phyloP scores from a whole-genome alignment of 2,113 vertebrate species.

The Leptobrachium ailaonicum region DNA sequence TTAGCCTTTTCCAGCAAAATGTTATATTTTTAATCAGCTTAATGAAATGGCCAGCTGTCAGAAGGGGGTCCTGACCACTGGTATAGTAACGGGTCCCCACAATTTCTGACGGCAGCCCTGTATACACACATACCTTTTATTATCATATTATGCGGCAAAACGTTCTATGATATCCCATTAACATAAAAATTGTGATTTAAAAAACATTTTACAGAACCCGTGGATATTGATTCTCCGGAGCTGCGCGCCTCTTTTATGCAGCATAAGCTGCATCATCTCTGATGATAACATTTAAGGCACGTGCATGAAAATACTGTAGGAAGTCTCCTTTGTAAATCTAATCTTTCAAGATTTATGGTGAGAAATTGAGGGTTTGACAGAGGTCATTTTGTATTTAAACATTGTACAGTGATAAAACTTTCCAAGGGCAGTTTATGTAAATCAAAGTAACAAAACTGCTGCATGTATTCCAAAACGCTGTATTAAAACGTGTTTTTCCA shows the following conservation, averaged over 20 bases:
- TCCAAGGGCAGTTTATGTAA: constrained; percentile 30
- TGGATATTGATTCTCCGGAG: background rate
- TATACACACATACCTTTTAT: too few species aligned
- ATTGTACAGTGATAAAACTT: constrained; percentile 14
- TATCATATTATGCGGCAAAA: background rate
- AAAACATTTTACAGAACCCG: background rate
- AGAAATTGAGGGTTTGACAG: constrained; percentile 31
- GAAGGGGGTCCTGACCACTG: too few species aligned
- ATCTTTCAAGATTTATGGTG: constrained; percentile 40
- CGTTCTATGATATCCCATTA: background rate
- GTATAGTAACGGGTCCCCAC: too few species aligned
- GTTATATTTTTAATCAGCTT: too few species aligned
- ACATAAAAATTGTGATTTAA: background rate
- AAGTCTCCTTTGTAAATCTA: constrained; percentile 45
- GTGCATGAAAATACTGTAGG: constrained; percentile 18
- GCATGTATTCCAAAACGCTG: background rate
- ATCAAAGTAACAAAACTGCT: constrained; percentile 7
- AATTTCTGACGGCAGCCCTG: too few species aligned
- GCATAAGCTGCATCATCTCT: constrained; percentile 26
- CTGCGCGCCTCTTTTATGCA: background rate
- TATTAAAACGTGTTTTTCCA: too few species aligned
- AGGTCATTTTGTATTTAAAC: constrained; percentile 37
- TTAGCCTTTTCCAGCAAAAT: too few species aligned
- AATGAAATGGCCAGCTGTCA: too few species aligned
- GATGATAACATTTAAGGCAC: constrained; percentile 20